Base-by-base conservation (phyloP, 2,797 vertebrate species). In the Falco concolor region DNA sequence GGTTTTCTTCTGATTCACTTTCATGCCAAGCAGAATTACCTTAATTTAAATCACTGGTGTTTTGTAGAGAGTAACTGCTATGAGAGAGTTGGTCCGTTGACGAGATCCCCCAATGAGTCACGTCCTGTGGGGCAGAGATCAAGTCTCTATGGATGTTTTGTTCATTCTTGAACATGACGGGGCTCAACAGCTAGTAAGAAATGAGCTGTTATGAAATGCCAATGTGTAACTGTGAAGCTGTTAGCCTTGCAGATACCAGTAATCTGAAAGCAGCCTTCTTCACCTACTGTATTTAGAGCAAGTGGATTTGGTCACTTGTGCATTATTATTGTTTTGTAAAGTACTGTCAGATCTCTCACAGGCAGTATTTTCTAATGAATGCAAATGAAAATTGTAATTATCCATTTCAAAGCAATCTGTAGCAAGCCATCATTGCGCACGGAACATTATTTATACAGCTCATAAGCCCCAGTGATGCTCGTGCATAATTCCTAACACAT, bases 341-440 rank as follows among this genome's bases (percentile, higher is more conserved):
- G 28, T 49, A 11, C 25, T 36, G n/a, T 34, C 75, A 74, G 36
- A n/a, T 86, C 36, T 68, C 28, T 88, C 30, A 14, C 54, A 28
- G 65, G 53, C 79, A 70, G 10, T 52, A 54, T 69, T 89, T 93
- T 63, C 47, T 90, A 95, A 93, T 60, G 60, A 84, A 91, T 91
- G 93, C 74, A 91, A 91, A 92, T 85, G 30, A 78, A 93, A 84
- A 64, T 73, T 50, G 44, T 75, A 44, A 92, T 96, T 88, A 79
- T 82, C 77, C 74, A 70, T 93, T 95, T 93, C 93, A 93, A 94
- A 96, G 89, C n/a, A 54, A 61, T 81, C 0, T 1, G 57, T 56
- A 80, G 65, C 38, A 80, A 57, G 27, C 38, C 73, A 16, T 85
- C 18, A 0, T 32, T 85, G 72, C 4, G 2, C 65, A 34, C 1